These are phyloP conservation scores for Helogale parvula DNA, from an alignment of 2,113 vertebrate species.

Conservation along the genomic window DNA sequence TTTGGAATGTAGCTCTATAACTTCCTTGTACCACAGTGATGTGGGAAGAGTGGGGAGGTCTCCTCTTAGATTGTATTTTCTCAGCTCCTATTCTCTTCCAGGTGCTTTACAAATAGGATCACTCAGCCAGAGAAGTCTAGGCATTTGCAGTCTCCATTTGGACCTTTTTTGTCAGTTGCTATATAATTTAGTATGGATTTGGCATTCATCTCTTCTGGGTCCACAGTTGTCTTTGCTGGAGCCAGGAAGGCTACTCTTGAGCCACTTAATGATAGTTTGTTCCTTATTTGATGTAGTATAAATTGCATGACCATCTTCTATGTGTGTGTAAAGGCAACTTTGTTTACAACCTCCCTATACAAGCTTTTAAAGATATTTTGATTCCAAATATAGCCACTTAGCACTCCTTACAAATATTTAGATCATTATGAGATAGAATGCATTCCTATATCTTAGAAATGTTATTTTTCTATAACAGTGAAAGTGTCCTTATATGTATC, in stretches of 20 bases:
- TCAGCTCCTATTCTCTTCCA: neutral
- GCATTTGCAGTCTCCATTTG: neutral
- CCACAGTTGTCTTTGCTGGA: neutral
- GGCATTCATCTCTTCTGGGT: neutral
- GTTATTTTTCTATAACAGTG: neutral
- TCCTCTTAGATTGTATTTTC: conserved; percentile 22
- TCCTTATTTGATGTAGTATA: neutral
- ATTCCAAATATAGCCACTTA: neutral
- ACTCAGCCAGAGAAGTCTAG: neutral
- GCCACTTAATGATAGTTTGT: neutral
- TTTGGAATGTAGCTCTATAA: neutral
- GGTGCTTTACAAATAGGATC: neutral
- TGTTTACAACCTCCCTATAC: neutral
- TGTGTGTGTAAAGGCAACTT: neutral
- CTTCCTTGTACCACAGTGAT: neutral
- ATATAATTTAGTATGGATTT: neutral
- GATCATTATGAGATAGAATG: neutral
- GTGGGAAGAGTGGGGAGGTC: neutral
- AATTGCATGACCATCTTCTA: neutral
- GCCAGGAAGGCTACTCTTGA: neutral
- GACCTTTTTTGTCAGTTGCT: neutral
- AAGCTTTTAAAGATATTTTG: conserved; percentile 37
- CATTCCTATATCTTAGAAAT: neutral
- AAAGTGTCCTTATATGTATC: neutral
- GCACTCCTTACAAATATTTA: neutral